Evolutionary conservation across 2,113 vertebrate genomes (phyloP).

Genomic region (Aramus guarauna): DNA sequence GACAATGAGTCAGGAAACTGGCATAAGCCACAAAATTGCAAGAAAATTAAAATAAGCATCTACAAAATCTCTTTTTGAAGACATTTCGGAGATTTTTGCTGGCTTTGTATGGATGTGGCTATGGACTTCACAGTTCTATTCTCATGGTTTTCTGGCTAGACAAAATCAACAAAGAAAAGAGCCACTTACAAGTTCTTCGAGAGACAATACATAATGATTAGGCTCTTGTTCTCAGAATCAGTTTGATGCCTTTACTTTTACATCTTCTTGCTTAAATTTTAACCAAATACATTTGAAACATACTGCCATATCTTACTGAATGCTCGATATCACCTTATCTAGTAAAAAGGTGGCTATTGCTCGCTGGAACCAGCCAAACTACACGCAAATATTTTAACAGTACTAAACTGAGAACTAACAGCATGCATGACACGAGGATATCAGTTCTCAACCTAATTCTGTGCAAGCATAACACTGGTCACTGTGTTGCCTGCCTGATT

Average conservation of each 20-base stretch:
- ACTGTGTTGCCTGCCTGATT: not conserved
- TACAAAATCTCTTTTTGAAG: not conserved
- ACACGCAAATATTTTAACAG: not conserved
- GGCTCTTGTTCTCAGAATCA: not conserved
- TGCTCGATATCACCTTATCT: not conserved
- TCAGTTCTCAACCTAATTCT: not conserved
- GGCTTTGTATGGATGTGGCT: not conserved
- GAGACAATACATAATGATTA: not conserved
- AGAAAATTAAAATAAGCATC: constrained; percentile 9
- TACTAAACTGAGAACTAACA: not conserved
- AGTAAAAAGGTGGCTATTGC: not conserved
- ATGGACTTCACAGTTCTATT: not conserved
- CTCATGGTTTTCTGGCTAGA: not conserved
- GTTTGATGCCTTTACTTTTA: not conserved
- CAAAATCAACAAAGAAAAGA: not conserved
- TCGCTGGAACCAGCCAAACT: not conserved
- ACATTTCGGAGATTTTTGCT: not conserved
- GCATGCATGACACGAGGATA: not conserved
- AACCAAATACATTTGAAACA: not conserved
- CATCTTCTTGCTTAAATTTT: not conserved
- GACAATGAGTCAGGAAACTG: constrained; percentile 51
- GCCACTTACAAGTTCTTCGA: not conserved
- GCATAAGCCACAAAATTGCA: constrained; percentile 4
- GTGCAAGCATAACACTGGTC: not conserved
- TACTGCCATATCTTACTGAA: not conserved